phyloP scores from a whole-genome alignment of 2,113 vertebrate genomes.

The Phylloscopus trochilus region DNA sequence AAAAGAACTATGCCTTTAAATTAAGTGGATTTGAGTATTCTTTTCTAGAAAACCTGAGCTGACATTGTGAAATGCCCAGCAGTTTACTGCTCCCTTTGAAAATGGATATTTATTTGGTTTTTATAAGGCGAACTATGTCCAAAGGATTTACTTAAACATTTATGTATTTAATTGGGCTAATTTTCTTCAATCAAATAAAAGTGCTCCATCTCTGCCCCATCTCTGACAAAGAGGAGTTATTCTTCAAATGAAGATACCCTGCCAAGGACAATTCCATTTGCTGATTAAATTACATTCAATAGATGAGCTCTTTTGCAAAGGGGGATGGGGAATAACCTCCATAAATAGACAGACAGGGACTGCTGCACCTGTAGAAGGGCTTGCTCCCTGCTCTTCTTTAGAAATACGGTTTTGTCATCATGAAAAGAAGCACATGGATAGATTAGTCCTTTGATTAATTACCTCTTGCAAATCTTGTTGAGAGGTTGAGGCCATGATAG shows the following conservation, averaged over 20 bases:
- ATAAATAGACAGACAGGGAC: background rate
- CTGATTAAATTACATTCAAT: constrained; percentile 5
- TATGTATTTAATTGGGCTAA: background rate
- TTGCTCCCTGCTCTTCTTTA: background rate
- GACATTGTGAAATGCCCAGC: background rate
- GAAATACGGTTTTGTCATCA: background rate
- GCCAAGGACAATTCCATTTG: constrained; percentile 16
- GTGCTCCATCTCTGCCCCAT: background rate
- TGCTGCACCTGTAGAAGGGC: background rate
- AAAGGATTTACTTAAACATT: constrained; percentile 18
- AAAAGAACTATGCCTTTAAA: background rate
- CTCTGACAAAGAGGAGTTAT: background rate
- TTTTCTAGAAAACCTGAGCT: background rate
- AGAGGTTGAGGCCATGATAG: background rate
- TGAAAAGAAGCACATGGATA: background rate
- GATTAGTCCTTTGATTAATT: background rate
- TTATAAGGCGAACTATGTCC: background rate
- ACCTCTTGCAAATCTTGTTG: background rate
- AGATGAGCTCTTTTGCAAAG: background rate
- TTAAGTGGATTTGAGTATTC: background rate
- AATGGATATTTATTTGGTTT: background rate
- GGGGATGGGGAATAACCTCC: background rate
- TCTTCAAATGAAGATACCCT: background rate
- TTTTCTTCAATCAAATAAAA: background rate
- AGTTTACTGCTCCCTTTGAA: background rate